Evolutionary conservation across 2,113 vertebrate species (phyloP).

Genomic region (Catharus bicknelli): DNA sequence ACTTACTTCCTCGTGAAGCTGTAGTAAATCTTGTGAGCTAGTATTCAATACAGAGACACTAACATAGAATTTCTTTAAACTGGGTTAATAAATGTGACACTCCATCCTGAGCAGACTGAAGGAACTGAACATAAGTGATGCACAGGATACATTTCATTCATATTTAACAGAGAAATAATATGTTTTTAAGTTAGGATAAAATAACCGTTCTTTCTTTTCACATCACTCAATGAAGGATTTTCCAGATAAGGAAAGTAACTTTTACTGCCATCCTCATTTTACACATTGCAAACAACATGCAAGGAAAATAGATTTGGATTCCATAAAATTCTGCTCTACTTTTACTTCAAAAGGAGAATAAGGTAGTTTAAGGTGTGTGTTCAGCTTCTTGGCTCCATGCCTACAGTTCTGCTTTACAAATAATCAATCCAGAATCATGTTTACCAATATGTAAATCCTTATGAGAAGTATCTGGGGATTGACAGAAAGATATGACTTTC

Average conservation of each 20-base stretch:
- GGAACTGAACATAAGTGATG: neutral
- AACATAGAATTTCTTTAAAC: neutral
- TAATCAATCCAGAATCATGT: neutral
- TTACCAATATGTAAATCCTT: neutral
- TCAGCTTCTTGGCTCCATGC: neutral
- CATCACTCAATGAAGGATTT: neutral
- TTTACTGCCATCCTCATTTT: neutral
- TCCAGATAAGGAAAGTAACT: neutral
- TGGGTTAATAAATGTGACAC: neutral
- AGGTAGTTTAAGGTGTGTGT: neutral
- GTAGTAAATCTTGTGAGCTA: neutral
- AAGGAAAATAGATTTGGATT: neutral
- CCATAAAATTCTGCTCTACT: neutral
- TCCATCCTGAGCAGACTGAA: neutral
- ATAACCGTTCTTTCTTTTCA: neutral
- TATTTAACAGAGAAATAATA: neutral
- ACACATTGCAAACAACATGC: neutral
- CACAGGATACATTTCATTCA: neutral
- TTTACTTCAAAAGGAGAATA: neutral
- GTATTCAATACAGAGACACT: neutral
- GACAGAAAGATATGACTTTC: neutral
- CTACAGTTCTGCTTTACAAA: neutral
- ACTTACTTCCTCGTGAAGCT: neutral
- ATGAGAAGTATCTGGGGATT: neutral
- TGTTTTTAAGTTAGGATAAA: neutral